Base-by-base conservation (phyloP, 2,113 vertebrate genomes). In the Phyllostomus hastatus region DNA sequence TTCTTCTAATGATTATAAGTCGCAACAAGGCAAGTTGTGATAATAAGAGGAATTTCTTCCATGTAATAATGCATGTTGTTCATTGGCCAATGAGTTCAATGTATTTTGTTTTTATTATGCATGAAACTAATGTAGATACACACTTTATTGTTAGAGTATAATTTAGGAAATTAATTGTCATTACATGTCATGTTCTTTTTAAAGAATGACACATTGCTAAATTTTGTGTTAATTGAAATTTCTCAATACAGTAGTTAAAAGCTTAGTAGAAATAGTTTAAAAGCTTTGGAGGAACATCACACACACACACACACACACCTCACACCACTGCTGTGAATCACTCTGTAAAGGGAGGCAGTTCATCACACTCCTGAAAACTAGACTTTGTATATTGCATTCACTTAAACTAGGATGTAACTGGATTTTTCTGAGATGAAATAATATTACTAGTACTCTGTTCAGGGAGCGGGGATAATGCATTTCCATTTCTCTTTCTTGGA, bases 151-250 rank as follows among this genome's bases (percentile, higher is more conserved):
- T 67, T 66, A 83, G 69, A 83, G 86, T 28, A 48, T 78, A 84
- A 81, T 84, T 96, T 88, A 83, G 8, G 57, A 67, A 57, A 94
- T 52, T 35, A 95, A 91, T 43, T 92, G 20, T 38, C 35, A 86
- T 52, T 85, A 50, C 83, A 43, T 57, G 5, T 7, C 33, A 70
- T 66, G 3, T 64, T 82, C 48, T 54, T 94, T 92, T 84, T 64
- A 93, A 95, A 33, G 19, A 93, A 86, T 73, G 66, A 11, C 2
- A 69, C 26, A 14, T 90, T 95, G 64, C 10, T 69, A 81, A 78
- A 52, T 64, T 67, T 83, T 48, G 11, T 54, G 48, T 88, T 88
- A 89, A 93, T 91, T 95, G 78, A 76, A 57, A 86, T 94, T 91
- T 84, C 26, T 75, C 84, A 57, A 14, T 52, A 20, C 59, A 81